These are phyloP conservation scores for Arctia plantaginis DNA, from an alignment of 2,888 invertebrate species.

Conservation along the genomic window DNA sequence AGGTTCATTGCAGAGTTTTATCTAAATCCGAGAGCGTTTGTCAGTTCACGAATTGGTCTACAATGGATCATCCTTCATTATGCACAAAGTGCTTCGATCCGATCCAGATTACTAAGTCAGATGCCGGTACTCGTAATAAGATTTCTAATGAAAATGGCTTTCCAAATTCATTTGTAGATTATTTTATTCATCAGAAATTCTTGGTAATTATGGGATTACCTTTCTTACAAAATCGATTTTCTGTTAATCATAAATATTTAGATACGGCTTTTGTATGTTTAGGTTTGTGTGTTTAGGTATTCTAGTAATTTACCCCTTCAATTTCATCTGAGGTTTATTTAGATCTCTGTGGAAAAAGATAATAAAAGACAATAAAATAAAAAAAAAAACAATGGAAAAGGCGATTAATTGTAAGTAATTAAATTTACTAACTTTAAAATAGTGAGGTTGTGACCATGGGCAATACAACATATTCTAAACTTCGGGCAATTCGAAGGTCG, in stretches of 20 bases:
- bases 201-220: background rate
- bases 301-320: background rate
- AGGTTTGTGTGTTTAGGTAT: background rate
- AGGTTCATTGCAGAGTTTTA: background rate
- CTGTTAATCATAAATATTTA: background rate
- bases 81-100: slow-evolving; percentile 31
- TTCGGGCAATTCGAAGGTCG: too few species aligned
- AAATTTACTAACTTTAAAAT: too few species aligned
- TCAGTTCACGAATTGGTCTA: slow-evolving; percentile 51
- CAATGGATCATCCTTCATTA: slow-evolving; percentile 31
- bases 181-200: slow-evolving; percentile 13
- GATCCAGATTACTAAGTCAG: slow-evolving; percentile 20
- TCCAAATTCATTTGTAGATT: slow-evolving; percentile 4
- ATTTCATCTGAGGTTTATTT: background rate
- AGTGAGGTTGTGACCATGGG: too few species aligned
- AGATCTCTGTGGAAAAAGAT: background rate
- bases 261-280: background rate
- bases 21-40: slow-evolving; percentile 71
- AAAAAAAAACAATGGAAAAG: too few species aligned
- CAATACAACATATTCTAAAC: too few species aligned
- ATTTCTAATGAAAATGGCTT: slow-evolving; percentile 22
- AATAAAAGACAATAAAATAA: background rate
- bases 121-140: slow-evolving; percentile 24
- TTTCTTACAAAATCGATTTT: background rate
- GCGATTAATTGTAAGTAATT: background rate